A percentile compares a stretch with the other conserved stretches of the same genome.
These are phyloP conservation scores for Rhadina sibilatrix DNA, from an alignment of 2,113 vertebrate species.

Conservation along the genomic window DNA sequence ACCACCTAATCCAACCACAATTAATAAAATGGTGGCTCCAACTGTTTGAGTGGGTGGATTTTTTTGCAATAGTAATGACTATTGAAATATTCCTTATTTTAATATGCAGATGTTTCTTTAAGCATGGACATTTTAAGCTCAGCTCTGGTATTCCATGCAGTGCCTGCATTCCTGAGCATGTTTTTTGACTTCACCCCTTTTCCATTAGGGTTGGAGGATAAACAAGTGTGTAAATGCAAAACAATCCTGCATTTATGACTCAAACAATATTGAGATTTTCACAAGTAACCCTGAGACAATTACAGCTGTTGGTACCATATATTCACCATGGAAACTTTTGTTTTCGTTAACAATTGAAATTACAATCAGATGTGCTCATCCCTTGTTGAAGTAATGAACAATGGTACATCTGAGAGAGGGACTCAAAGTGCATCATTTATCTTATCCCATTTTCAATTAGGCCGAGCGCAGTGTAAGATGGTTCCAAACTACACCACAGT, in stretches of 20 bases:
- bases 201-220: slow-evolving; percentile 15
- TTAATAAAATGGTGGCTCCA: background rate
- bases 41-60: background rate
- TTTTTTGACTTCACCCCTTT: slow-evolving; percentile 27
- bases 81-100: background rate
- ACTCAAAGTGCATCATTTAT: slow-evolving; percentile 81
- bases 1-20: background rate
- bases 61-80: background rate
- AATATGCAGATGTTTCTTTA: background rate
- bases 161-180: background rate
- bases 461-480: slow-evolving; percentile 66
- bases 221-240: slow-evolving; percentile 63
- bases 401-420: slow-evolving; percentile 75
- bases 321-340: slow-evolving; percentile 75
- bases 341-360: slow-evolving; percentile 75
- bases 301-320: slow-evolving; percentile 67
- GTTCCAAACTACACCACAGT: slow-evolving; percentile 76
- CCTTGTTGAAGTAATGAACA: slow-evolving; percentile 75
- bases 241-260: slow-evolving; percentile 52
- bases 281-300: slow-evolving; percentile 60
- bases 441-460: slow-evolving; percentile 82
- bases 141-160: background rate
- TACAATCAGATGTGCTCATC: slow-evolving; percentile 75
- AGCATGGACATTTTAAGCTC: background rate
- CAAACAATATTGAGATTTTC: slow-evolving; percentile 64